These are phyloP conservation scores for Phrynocephalus guinanensis DNA, from an alignment of 2,797 vertebrate genomes.

Conservation along the genomic window DNA sequence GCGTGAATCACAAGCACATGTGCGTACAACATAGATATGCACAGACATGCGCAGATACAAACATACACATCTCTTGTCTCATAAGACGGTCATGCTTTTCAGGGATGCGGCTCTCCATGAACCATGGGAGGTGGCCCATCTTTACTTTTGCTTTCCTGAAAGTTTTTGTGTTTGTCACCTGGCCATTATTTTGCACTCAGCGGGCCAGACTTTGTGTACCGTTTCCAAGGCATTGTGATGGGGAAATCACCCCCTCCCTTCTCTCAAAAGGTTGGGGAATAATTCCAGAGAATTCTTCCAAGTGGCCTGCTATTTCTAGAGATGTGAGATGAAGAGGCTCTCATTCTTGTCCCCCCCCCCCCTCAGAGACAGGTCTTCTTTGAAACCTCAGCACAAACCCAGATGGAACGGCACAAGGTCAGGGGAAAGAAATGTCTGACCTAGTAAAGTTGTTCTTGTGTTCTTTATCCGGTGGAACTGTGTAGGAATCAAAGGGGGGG, in stretches of 20 bases:
- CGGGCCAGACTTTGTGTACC: not conserved
- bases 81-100: not conserved
- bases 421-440: not conserved
- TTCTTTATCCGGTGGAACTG: not conserved
- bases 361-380: not conserved
- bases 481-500: constrained; percentile 16
- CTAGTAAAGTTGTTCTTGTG: not conserved
- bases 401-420: not conserved
- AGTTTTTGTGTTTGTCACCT: not conserved
- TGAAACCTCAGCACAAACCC: not conserved
- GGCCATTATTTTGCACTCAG: not conserved
- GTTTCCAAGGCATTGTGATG: not conserved
- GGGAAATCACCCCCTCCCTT: not conserved
- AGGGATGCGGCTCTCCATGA: not conserved
- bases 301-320: not conserved
- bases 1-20: no score
- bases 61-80: not conserved
- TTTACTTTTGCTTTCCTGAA: not conserved
- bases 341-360: not conserved
- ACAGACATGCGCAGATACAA: no score
- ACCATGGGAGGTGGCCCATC: not conserved
- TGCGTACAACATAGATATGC: not conserved
- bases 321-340: not conserved
- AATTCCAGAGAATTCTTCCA: not conserved
- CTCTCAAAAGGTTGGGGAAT: not conserved